Evolutionary conservation across 2,888 invertebrate genomes (phyloP), one percentile per base, ranked within the genome.

Genomic region (Yponomeuta plumbellus): DNA sequence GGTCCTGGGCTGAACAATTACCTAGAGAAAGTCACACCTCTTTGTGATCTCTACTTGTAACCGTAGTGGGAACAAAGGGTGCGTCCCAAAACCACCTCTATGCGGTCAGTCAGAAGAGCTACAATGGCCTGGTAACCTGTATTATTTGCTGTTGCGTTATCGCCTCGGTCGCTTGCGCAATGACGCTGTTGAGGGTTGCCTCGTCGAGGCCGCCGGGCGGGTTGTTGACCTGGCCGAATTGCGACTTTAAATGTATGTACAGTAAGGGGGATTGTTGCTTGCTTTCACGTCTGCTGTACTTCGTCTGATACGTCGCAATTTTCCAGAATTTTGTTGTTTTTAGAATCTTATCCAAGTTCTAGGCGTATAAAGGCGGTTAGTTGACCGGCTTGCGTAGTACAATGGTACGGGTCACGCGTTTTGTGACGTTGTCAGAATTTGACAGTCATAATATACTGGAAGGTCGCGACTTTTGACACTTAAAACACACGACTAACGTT

Each of bases 71-170:
- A 21, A 62, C 5, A 34, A 65, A 65, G 65, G 65, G 56, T 65
- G 65, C 65, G 65, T 65, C 57, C 65, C 56, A 65, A 26, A 65
- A 44, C 20, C 26, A 52, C 44, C 44, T 52, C 44, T 52, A 52
- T 17, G 44, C 44, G 17, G 44, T 17, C 44, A 52, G 44, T 17
- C 44, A 52, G 4, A 39, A 20, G 39, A 26, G 4, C 62, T 39
- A 62, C 39, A 62, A 62, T 62, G 64, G 40, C 22, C 17, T 13
- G 20, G 69, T 85, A 87, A 91, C 91, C 91, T 91, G 91, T 74
- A 91, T 91, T 66, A 90, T 89, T 82, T 92, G 91, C 78, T 92
- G 91, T 85, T 91, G 91, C 64, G 88, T 87, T 79, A 92, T 89
- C 79, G 91, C 91, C 81, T 92, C 92, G 79, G 89, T 92, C 74